Percentiles rank a stretch among this genome's conserved stretches.
Conservation (phyloP, 64 coral and sea anemone species). For the Dendrophyllia cribrosa region DNA sequence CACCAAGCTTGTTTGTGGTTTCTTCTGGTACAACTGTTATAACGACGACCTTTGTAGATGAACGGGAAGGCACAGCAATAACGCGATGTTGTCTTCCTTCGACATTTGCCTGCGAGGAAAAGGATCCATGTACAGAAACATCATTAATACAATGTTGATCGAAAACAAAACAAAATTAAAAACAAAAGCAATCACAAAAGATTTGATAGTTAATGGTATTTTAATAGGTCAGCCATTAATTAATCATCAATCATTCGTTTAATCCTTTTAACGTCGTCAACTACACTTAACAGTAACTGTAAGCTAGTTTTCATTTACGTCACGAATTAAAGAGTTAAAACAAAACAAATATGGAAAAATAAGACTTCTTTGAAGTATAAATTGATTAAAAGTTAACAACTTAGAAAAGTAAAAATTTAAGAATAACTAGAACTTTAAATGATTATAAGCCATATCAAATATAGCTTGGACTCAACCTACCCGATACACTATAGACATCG, state of each 20-base stretch:
- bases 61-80: constrained; percentile 70
- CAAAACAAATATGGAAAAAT: too few relatives aligned
- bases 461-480: background rate
- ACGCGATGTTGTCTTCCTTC: constrained; percentile 22
- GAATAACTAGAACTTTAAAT: too few relatives aligned
- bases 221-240: too few relatives aligned
- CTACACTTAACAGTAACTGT: too few relatives aligned
- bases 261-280: too few relatives aligned
- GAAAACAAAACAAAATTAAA: background rate
- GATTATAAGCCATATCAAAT: background rate
- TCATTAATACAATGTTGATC: background rate
- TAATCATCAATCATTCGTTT: too few relatives aligned
- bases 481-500: background rate
- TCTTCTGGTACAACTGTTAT: constrained; percentile 45
- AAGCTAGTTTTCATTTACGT: too few relatives aligned
- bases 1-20: constrained; percentile 35
- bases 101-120: constrained; percentile 24
- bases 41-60: constrained; percentile 44
- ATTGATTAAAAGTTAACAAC: too few relatives aligned
- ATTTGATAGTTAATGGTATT: too few relatives aligned
- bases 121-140: background rate
- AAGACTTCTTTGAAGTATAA: too few relatives aligned
- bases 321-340: too few relatives aligned
- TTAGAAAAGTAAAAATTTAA: too few relatives aligned
- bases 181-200: background rate